Percentiles rank a stretch among this genome's conserved stretches.
These are phyloP conservation scores for Ormia ochracea DNA, from an alignment of 2,888 invertebrate species.

Conservation along the genomic window DNA sequence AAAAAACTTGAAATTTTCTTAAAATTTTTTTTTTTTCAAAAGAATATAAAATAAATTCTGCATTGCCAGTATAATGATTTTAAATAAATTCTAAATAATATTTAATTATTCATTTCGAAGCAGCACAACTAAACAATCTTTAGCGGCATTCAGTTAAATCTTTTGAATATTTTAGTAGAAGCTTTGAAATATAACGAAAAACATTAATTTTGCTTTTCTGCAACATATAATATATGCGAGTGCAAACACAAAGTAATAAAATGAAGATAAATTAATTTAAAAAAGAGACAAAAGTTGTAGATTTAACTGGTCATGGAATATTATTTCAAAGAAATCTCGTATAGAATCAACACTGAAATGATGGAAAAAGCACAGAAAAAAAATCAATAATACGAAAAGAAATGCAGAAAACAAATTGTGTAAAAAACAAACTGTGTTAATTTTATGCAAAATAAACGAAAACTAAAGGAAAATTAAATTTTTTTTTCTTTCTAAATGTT, in stretches of 20 bases:
- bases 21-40: not conserved
- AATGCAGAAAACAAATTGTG: not conserved
- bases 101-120: not conserved
- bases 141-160: not conserved
- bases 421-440: constrained; percentile 20
- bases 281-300: not conserved
- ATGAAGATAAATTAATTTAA: no score
- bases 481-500: not conserved
- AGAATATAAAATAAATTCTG: not conserved
- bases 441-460: not conserved
- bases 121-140: not conserved
- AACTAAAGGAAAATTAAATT: not conserved
- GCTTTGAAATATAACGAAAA: not conserved
- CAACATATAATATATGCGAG: not conserved
- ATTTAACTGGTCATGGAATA: constrained; percentile 13
- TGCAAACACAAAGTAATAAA: no score
- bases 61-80: not conserved
- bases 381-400: constrained; percentile 10
- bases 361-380: not conserved
- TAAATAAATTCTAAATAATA: not conserved
- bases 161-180: not conserved
- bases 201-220: not conserved
- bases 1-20: not conserved
- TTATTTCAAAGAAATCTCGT: constrained; percentile 31
- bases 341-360: not conserved